These are phyloP conservation scores for Tetramorium alpestre DNA, from an alignment of 1,140 invertebrate species.

Conservation along the genomic window DNA sequence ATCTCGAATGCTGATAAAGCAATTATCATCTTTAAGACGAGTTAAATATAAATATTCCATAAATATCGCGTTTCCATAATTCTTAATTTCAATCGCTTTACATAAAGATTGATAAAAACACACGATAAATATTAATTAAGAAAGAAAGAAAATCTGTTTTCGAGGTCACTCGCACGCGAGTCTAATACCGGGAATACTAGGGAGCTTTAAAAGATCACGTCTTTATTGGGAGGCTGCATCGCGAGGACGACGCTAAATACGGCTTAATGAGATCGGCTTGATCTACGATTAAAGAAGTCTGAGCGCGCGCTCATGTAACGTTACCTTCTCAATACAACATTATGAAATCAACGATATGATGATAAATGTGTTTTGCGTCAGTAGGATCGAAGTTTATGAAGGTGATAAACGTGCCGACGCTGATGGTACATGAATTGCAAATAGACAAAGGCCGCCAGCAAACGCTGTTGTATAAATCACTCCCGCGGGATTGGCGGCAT, in stretches of 20 bases:
- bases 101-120: not conserved
- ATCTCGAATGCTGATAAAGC: not conserved
- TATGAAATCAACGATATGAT: slow-evolving; percentile 73
- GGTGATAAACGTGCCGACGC: slow-evolving; percentile 67
- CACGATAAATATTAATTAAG: slow-evolving; percentile 16
- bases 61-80: not conserved
- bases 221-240: slow-evolving; percentile 43
- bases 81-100: not conserved
- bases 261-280: slow-evolving; percentile 54
- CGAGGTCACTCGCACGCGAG: not conserved
- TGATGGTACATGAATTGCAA: slow-evolving; percentile 72
- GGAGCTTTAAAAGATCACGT: slow-evolving; percentile 26
- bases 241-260: slow-evolving; percentile 43
- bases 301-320: slow-evolving; percentile 18
- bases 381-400: slow-evolving; percentile 71
- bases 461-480: slow-evolving; percentile 70
- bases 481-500: not conserved
- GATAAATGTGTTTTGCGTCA: slow-evolving; percentile 71
- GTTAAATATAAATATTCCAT: slow-evolving; percentile 17
- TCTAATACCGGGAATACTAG: slow-evolving; percentile 8
- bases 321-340: slow-evolving; percentile 45
- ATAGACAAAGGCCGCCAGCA: slow-evolving; percentile 72
- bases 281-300: slow-evolving; percentile 36
- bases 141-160: not conserved
- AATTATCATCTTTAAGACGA: not conserved